Conservation (phyloP, 2,113 vertebrate genomes). For the Tringa solitaria region DNA sequence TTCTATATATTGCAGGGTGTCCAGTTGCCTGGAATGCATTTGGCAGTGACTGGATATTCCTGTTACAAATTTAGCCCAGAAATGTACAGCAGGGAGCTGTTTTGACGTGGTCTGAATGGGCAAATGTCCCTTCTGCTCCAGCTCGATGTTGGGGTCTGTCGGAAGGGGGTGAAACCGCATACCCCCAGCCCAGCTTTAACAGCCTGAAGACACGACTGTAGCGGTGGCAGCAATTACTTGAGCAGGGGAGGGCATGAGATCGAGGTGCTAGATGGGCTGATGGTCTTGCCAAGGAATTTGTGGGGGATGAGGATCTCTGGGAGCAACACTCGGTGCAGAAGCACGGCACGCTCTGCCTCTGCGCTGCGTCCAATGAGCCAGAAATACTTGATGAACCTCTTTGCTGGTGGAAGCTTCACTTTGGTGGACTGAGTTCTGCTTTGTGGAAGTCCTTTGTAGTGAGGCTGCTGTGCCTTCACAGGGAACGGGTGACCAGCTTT, state of each 20-base stretch:
- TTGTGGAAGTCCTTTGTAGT: background rate
- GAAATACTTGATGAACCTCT: accelerated
- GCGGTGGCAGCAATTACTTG: accelerated
- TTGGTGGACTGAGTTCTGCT: background rate
- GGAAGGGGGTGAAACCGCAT: accelerated
- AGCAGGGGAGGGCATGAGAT: background rate
- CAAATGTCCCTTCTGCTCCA: background rate
- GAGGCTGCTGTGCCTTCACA: accelerated
- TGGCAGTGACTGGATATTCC: background rate
- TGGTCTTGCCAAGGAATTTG: accelerated
- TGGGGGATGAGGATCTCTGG: accelerated
- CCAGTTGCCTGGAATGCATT: background rate
- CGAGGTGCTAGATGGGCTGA: background rate
- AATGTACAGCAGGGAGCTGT: background rate
- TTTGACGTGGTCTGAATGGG: accelerated
- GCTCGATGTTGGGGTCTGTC: accelerated
- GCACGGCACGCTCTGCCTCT: accelerated
- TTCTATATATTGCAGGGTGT: background rate
- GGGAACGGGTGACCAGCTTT: accelerated
- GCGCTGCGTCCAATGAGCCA: accelerated
- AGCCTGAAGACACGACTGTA: accelerated
- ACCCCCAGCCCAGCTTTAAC: background rate
- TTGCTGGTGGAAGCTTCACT: accelerated
- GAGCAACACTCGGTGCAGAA: accelerated
- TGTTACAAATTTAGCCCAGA: background rate